Conservation (phyloP, 2,113 vertebrate species). For the Blennius ocellaris region DNA sequence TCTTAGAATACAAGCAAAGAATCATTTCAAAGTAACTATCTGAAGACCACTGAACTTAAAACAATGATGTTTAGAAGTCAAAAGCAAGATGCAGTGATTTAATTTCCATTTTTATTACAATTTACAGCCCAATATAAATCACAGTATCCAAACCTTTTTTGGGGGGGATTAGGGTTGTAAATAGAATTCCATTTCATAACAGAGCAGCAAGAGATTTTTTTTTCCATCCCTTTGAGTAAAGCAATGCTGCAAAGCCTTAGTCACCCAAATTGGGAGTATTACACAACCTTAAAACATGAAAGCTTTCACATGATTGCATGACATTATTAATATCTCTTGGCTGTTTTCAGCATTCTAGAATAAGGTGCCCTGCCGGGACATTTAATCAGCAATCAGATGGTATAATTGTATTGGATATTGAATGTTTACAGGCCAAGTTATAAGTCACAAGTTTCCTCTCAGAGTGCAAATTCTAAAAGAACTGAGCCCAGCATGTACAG, state of each 20-base stretch:
- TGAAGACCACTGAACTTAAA: too few species aligned
- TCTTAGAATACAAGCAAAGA: too few species aligned
- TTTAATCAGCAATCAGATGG: too few species aligned
- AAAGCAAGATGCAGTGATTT: too few species aligned
- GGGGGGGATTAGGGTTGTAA: too few species aligned
- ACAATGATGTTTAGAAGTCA: too few species aligned
- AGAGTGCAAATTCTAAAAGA: background rate
- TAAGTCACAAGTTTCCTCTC: background rate
- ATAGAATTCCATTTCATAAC: too few species aligned
- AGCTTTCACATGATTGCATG: background rate
- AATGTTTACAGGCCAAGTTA: background rate
- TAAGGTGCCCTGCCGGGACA: background rate
- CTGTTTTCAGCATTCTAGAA: background rate
- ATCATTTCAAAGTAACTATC: too few species aligned
- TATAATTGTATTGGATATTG: background rate
- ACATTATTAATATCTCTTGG: background rate
- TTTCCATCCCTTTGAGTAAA: background rate
- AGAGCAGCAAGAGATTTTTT: too few species aligned
- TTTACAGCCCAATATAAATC: too few species aligned
- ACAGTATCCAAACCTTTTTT: too few species aligned
- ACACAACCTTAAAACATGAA: background rate
- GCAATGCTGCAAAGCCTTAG: background rate
- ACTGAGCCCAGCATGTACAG: background rate
- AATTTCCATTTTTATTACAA: too few species aligned
- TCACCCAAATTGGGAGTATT: background rate